These are phyloP conservation scores for Sarcophaga subvicina DNA, from an alignment of 2,888 invertebrate species.

Conservation along the genomic window DNA sequence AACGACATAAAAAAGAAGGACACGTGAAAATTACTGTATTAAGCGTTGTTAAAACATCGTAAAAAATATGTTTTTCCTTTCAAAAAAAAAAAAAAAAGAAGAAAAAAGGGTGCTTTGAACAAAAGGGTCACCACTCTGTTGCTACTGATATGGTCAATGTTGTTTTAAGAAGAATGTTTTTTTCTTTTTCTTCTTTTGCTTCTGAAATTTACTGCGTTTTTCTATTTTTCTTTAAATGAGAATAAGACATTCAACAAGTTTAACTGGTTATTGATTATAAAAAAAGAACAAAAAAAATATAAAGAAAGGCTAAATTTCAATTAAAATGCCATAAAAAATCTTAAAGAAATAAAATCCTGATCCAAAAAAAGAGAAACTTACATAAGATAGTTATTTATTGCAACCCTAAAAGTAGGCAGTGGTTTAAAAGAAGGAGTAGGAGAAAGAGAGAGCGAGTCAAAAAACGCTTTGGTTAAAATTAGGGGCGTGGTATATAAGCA, in stretches of 20 bases:
- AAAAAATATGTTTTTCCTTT: slow-evolving; percentile 68
- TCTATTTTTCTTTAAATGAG: neutral
- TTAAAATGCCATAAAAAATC: neutral
- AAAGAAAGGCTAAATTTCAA: slow-evolving; percentile 10
- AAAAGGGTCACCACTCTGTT: neutral
- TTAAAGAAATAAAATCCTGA: too few relatives aligned
- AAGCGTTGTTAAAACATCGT: slow-evolving; percentile 79
- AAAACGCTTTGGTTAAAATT: too few relatives aligned
- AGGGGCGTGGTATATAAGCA: too few relatives aligned
- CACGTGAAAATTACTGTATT: slow-evolving; percentile 81
- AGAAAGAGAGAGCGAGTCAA: too few relatives aligned
- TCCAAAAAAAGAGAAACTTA: too few relatives aligned
- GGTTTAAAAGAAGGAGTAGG: too few relatives aligned
- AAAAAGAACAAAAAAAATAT: neutral
- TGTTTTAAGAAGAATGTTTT: slow-evolving; percentile 6
- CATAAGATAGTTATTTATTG: too few relatives aligned
- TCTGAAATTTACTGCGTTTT: slow-evolving; percentile 10
- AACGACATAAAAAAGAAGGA: slow-evolving; percentile 59
- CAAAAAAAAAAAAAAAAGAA: too few relatives aligned
- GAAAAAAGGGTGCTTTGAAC: slow-evolving; percentile 1
- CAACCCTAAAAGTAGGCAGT: too few relatives aligned
- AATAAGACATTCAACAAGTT: slow-evolving; percentile 51
- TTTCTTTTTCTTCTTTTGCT: neutral
- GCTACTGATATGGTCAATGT: slow-evolving; percentile 33
- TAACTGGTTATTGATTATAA: slow-evolving; percentile 35